Percentiles rank a stretch among this genome's conserved stretches.
Conservation (phyloP, 2,888 invertebrate genomes). For the Galerucella nymphaeae region DNA sequence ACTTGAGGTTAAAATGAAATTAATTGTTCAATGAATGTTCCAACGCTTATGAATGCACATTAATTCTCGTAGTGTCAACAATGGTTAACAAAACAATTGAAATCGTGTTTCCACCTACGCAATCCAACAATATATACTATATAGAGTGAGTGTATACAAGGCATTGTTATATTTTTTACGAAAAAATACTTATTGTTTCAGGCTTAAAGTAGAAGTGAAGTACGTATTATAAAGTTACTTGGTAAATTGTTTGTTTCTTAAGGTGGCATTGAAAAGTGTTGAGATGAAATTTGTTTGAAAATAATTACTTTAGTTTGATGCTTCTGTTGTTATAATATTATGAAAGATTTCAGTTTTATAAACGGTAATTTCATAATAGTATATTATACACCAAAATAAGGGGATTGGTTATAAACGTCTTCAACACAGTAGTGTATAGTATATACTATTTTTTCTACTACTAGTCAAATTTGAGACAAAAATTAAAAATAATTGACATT, state of each 20-base stretch:
- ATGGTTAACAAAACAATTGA: slow-evolving; percentile 42
- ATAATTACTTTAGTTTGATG: background rate
- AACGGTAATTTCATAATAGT: no score
- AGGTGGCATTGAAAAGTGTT: background rate
- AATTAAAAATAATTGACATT: no score
- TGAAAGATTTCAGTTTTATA: no score
- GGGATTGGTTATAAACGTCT: no score
- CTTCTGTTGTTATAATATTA: no score
- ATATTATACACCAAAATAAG: no score
- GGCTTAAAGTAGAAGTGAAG: background rate
- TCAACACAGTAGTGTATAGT: no score
- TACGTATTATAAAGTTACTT: background rate
- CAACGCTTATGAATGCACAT: slow-evolving; percentile 22
- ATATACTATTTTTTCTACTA: no score
- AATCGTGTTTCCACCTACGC: slow-evolving; percentile 37
- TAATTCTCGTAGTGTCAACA: slow-evolving; percentile 40
- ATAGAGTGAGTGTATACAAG: slow-evolving; percentile 4
- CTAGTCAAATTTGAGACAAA: no score
- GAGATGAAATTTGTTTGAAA: background rate
- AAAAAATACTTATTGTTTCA: background rate
- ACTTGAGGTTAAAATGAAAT: slow-evolving; percentile 9
- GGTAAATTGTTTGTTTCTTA: background rate
- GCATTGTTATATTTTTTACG: slow-evolving; percentile 6
- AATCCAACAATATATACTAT: slow-evolving; percentile 2
- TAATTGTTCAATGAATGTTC: slow-evolving; percentile 22